phyloP scores from a whole-genome alignment of 2,113 vertebrate species.

The Pithys albifrons region DNA sequence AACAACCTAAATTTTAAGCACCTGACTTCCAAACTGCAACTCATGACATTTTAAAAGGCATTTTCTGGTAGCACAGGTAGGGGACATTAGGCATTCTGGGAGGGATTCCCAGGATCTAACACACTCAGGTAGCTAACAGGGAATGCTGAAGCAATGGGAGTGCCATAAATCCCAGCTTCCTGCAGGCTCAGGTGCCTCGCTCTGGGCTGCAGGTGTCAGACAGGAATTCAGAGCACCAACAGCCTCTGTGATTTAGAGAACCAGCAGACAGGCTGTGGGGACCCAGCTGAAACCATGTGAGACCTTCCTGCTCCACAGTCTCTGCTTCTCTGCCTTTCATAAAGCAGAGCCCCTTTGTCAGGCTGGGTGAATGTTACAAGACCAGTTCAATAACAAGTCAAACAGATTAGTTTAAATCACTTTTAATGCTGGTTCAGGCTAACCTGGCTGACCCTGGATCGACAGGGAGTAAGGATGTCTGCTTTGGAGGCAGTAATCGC shows the following conservation, averaged over 20 bases:
- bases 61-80: background rate
- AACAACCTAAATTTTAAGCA: background rate
- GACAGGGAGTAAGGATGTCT: background rate
- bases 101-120: background rate
- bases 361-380: background rate
- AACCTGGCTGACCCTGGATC: constrained; percentile 3
- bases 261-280: background rate
- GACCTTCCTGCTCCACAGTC: background rate
- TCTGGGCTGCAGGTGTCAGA: background rate
- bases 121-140: fast-evolving
- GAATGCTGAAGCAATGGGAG: background rate
- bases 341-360: background rate
- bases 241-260: background rate
- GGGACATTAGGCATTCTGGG: background rate
- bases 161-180: background rate
- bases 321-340: background rate
- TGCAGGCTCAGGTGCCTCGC: background rate
- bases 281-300: background rate
- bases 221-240: background rate
- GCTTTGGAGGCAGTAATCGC: background rate
- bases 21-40: background rate
- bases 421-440: background rate
- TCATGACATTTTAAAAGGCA: fast-evolving
- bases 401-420: constrained; percentile 30
- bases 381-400: background rate